Percentiles rank a stretch among this genome's conserved stretches.
These are phyloP conservation scores for Malachius bipustulatus DNA, from an alignment of 2,888 invertebrate species.

Conservation along the genomic window DNA sequence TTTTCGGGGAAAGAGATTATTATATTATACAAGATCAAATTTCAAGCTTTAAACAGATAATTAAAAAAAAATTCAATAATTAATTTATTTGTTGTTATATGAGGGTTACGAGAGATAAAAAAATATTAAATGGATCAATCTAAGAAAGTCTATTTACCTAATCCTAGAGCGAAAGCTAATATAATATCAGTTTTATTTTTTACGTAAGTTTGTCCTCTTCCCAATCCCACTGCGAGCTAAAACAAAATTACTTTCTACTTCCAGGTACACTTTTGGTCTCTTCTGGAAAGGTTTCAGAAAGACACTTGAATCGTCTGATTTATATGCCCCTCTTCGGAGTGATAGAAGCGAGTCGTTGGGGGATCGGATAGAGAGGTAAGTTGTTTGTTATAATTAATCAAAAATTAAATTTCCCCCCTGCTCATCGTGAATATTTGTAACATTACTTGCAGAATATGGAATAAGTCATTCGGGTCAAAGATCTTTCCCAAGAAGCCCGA, in stretches of 20 bases:
- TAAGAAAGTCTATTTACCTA: not conserved
- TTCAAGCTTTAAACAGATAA: no score
- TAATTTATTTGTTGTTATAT: no score
- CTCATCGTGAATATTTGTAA: not conserved
- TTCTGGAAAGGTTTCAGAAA: not conserved
- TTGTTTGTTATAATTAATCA: not conserved
- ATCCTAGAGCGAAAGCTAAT: not conserved
- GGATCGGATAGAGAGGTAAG: not conserved
- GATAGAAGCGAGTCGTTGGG: not conserved
- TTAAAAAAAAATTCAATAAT: no score
- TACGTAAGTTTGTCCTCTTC: no score
- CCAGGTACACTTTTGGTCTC: not conserved
- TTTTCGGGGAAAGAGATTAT: no score
- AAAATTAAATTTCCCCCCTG: not conserved
- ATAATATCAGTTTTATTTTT: not conserved
- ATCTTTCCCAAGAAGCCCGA: slow-evolving; percentile 5
- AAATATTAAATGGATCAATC: no score
- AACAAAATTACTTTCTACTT: no score
- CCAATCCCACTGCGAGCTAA: no score
- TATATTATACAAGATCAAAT: no score
- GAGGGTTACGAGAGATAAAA: no score
- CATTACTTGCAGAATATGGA: slow-evolving; percentile 4
- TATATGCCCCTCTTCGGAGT: not conserved
- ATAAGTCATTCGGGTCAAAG: not conserved
- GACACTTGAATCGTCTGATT: not conserved